A percentile compares a stretch with the other conserved stretches of the same genome.
These are phyloP conservation scores for Symphodus melops DNA, from an alignment of 2,113 vertebrate genomes.

Conservation along the genomic window DNA sequence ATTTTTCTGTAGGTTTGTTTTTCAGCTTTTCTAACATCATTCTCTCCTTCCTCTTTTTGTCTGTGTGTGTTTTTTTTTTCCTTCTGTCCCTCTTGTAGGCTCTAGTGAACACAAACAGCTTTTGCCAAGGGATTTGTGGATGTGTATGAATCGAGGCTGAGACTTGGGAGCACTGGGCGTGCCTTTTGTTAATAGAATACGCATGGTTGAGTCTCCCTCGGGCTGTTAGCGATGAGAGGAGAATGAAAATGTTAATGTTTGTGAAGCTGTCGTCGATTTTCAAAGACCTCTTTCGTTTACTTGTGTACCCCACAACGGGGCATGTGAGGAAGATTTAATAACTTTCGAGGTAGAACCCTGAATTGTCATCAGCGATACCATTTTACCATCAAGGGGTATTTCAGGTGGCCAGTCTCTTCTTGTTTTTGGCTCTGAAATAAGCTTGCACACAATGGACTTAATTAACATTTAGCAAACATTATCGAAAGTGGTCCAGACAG, in stretches of 20 bases:
- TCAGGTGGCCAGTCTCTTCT: neutral
- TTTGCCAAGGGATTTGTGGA: slow-evolving; percentile 78
- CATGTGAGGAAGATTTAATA: slow-evolving; percentile 26
- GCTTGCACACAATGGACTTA: neutral
- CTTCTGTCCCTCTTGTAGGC: slow-evolving; percentile 67
- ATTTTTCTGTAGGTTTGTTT: slow-evolving; percentile 38
- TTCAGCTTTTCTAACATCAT: slow-evolving; percentile 43
- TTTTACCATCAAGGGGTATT: slow-evolving; percentile 51
- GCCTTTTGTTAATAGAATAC: slow-evolving; percentile 83
- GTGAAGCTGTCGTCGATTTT: slow-evolving; percentile 62
- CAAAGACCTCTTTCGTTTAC: slow-evolving; percentile 63
- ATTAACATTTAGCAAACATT: neutral
- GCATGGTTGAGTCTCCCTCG: slow-evolving; percentile 76
- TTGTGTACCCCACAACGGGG: slow-evolving; percentile 27
- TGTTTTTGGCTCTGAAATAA: neutral
- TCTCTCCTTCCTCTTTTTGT: slow-evolving; percentile 41
- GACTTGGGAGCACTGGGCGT: slow-evolving; percentile 74
- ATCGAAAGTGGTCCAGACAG: slow-evolving; percentile 6
- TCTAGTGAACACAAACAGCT: slow-evolving; percentile 80
- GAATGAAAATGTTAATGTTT: slow-evolving; percentile 82
- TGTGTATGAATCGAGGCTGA: slow-evolving; percentile 74
- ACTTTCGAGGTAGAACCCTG: slow-evolving; percentile 12
- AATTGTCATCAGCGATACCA: slow-evolving; percentile 40
- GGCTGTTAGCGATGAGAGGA: slow-evolving; percentile 75
- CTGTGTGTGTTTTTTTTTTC: slow-evolving; percentile 37